phyloP scores from a whole-genome alignment of 2,888 invertebrate genomes.

The Epistrophella euchroma region DNA sequence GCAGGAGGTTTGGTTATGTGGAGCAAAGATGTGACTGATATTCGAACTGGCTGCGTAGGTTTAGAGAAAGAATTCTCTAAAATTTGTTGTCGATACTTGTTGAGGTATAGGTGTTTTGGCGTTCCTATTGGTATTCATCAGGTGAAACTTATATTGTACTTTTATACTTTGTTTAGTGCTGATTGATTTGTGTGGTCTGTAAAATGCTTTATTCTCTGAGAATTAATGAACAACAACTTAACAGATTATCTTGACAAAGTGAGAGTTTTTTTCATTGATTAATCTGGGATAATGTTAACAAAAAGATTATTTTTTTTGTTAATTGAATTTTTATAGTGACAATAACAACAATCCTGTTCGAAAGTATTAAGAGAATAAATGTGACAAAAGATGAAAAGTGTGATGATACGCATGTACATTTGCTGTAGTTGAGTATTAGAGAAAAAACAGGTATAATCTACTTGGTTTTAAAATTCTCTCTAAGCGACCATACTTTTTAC shows the following conservation, averaged over 20 bases:
- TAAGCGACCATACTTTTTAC: too few species aligned
- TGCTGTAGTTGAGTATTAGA: too few species aligned
- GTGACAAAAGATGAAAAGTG: too few species aligned
- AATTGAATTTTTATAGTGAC: too few species aligned
- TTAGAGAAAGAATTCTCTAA: constrained; percentile 20
- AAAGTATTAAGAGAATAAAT: too few species aligned
- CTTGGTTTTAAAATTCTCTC: too few species aligned
- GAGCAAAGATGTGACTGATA: constrained; percentile 60
- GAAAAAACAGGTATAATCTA: too few species aligned
- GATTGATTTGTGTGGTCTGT: constrained; percentile 7
- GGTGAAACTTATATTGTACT: constrained; percentile 1
- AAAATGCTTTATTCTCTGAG: background rate
- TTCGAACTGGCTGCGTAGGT: constrained; percentile 13
- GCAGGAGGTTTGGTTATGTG: constrained; percentile 39
- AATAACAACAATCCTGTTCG: too few species aligned
- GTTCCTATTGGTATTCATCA: constrained; percentile 1
- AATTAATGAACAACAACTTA: background rate
- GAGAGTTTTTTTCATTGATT: background rate
- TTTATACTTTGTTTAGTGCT: background rate
- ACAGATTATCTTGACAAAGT: background rate
- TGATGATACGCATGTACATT: too few species aligned
- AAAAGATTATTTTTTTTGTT: too few species aligned
- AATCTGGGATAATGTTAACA: background rate
- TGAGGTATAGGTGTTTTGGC: background rate
- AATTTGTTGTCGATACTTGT: background rate